Evolutionary conservation across 1,140 invertebrate species (phyloP).

Genomic region (Drosophila watanabei): DNA sequence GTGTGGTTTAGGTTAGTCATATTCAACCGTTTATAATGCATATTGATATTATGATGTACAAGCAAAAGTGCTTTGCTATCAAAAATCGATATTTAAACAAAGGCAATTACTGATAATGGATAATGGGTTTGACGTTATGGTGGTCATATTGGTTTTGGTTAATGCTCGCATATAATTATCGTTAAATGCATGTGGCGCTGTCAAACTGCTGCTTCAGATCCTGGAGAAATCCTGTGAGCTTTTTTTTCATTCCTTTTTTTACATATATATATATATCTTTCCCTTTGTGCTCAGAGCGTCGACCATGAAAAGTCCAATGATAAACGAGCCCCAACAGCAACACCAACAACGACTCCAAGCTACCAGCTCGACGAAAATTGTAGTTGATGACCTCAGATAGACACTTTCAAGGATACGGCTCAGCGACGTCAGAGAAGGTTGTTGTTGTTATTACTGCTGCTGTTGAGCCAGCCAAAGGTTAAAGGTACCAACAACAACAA

Average conservation of each 20-base stretch:
- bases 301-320: conserved; percentile 62
- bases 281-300: conserved; percentile 29
- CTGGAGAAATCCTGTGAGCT: conserved; percentile 10
- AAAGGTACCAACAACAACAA: conserved; percentile 67
- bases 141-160: conserved; percentile 23
- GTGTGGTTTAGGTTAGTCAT: neutral
- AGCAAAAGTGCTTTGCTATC: conserved; percentile 61
- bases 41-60: conserved; percentile 37
- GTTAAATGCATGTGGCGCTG: conserved; percentile 56
- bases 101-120: conserved; percentile 77
- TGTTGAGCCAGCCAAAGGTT: conserved; percentile 68
- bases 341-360: conserved; percentile 21
- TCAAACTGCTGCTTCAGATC: neutral
- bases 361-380: conserved; percentile 61
- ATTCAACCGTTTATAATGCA: neutral
- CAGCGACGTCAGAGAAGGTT: conserved; percentile 46
- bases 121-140: conserved; percentile 12
- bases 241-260: conserved; percentile 5
- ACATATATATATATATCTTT: conserved; percentile 5
- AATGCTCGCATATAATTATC: conserved; percentile 66
- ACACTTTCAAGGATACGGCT: conserved; percentile 75
- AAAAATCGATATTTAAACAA: conserved; percentile 79
- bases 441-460: conserved; percentile 19
- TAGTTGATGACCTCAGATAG: conserved; percentile 83
- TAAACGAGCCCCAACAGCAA: conserved; percentile 54